Conservation (phyloP, 1,140 invertebrate genomes). For the Venustaconcha ellipsiformis region DNA sequence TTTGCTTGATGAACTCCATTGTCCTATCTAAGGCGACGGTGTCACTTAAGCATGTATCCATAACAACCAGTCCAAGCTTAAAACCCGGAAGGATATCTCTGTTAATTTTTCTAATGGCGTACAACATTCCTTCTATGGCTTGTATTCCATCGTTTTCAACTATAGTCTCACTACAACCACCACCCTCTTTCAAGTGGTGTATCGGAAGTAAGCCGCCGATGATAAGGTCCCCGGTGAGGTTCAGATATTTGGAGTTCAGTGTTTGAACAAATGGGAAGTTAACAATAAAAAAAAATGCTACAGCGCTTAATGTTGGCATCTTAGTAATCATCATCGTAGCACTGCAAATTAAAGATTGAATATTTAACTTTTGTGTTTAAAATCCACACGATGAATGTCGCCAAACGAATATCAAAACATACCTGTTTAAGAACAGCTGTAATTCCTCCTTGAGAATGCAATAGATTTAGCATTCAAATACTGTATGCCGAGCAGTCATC, state of each 20-base stretch:
- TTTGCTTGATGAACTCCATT: slow-evolving; percentile 78
- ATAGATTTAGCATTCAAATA: too few species aligned
- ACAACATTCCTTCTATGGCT: slow-evolving; percentile 84
- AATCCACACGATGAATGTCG: too few species aligned
- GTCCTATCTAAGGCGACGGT: slow-evolving; percentile 84
- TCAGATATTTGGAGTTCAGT: not conserved
- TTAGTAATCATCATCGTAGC: too few species aligned
- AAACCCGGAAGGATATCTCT: slow-evolving; percentile 71
- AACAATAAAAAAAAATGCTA: too few species aligned
- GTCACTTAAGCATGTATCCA: slow-evolving; percentile 82
- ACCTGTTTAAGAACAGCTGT: too few species aligned
- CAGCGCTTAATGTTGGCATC: too few species aligned
- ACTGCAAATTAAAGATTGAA: too few species aligned
- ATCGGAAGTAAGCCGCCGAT: slow-evolving; percentile 82
- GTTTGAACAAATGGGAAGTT: too few species aligned
- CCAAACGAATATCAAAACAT: too few species aligned
- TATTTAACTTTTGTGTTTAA: too few species aligned
- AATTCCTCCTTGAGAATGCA: too few species aligned
- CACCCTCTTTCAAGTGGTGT: slow-evolving; percentile 72
- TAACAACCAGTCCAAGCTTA: slow-evolving; percentile 78
- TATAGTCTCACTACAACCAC: slow-evolving; percentile 77
- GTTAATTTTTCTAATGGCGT: slow-evolving; percentile 78
- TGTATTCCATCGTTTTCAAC: slow-evolving; percentile 80
- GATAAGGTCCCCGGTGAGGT: slow-evolving; percentile 75
- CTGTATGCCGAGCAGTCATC: too few species aligned